Base-by-base conservation (phyloP, 2,888 invertebrate species). In the Melinaea menophilus region DNA sequence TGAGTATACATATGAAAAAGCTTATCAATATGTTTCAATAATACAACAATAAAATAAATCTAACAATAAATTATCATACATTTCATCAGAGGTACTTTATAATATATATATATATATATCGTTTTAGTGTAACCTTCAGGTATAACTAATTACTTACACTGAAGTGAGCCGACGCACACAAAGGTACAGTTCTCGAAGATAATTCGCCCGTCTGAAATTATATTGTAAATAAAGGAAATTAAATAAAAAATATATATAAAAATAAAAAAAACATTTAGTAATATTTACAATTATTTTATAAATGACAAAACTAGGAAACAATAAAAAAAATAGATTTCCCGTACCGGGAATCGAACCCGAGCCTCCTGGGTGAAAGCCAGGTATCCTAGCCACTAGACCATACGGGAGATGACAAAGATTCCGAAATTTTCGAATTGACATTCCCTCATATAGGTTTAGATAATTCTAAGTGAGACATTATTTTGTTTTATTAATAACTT, bases 341-440 rank as follows among this genome's bases (percentile, higher is more conserved):
- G 92, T 93, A 93, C 93, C 93, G 93, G 93, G 93, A 93, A 93
- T 93, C 93, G 93, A 93, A 93, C 93, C 93, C 93, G 93, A 93
- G 93, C 93, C 93, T 93, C 93, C 93, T 93, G 93, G 93, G 92
- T 93, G 93, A 93, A 92, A 93, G 93, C 93, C 93, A 93, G 93
- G 92, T 93, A 93, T 93, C 93, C 92, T 93, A 93, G 92, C 93
- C 93, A 93, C 93, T 93, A 93, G 93, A 93, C 92, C 91, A 92
- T 92, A 92, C 91, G 92, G 92, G 92, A 92, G 70, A 51, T 80
- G 47, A 7, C 0, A 51, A 4, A 0, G 2, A 2, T 31, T 5
- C 9, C 31, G 9, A 51, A 51, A 51, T 51, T 9, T 9, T 41
- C 3, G 9, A 41, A 41, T 41, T 41, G 41, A 9, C 9, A 41